Percentiles rank a stretch among this genome's conserved stretches.
Conservation (phyloP, 1,140 invertebrate species). For the Drosophila sturtevanti region DNA sequence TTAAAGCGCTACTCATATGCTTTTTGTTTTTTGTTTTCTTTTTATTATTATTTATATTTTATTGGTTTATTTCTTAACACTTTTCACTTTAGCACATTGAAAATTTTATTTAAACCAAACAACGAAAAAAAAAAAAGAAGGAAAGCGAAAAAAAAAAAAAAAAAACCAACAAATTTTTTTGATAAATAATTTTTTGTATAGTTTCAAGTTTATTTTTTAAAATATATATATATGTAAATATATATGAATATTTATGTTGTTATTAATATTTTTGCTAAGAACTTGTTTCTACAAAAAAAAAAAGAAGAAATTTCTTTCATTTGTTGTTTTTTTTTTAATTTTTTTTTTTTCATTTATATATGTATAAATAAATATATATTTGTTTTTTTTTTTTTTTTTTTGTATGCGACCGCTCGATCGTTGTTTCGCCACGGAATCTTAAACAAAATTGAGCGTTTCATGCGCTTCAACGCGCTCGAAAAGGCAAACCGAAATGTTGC, state of each 20-base stretch:
- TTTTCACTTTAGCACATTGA: not conserved
- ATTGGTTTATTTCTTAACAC: not conserved
- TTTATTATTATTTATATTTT: not conserved
- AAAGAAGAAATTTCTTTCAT: not conserved
- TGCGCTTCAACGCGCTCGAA: slow-evolving; percentile 39
- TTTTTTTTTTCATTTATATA: slow-evolving; percentile 17
- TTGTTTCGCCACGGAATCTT: slow-evolving; percentile 70
- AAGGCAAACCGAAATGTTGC: slow-evolving; percentile 57
- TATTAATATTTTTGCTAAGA: not conserved
- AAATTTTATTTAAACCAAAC: too few relatives aligned
- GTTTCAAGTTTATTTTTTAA: not conserved
- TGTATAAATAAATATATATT: too few relatives aligned
- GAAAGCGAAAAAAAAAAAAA: too few relatives aligned
- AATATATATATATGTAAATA: too few relatives aligned
- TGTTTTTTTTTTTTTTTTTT: slow-evolving; percentile 22
- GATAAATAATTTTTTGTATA: not conserved
- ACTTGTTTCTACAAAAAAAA: not conserved
- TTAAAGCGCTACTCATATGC: too few relatives aligned
- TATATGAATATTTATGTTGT: not conserved
- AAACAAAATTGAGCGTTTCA: slow-evolving; percentile 72
- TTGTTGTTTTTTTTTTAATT: too few relatives aligned
- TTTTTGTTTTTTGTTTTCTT: slow-evolving; percentile 21
- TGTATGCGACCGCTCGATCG: slow-evolving; percentile 27
- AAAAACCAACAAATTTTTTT: too few relatives aligned
- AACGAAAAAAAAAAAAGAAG: not conserved